Evolutionary conservation across 2,113 vertebrate genomes (phyloP).

Genomic region (Octodon degus): DNA sequence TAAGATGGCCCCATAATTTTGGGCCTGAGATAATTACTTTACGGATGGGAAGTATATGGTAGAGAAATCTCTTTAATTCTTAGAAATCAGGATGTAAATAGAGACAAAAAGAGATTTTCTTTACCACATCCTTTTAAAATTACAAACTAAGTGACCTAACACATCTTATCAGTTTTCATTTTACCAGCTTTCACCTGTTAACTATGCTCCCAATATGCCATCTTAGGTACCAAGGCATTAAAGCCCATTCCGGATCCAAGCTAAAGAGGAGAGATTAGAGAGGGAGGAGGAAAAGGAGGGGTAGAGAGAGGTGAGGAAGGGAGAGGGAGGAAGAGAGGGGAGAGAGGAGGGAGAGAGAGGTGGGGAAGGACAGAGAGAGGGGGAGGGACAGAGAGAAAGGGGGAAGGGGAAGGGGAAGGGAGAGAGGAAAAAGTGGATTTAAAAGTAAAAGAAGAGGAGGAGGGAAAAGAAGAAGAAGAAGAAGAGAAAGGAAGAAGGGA

Average conservation of each 20-base stretch:
- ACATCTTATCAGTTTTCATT: neutral
- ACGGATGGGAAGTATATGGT: neutral
- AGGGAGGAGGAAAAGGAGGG: too few species aligned
- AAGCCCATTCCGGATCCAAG: neutral
- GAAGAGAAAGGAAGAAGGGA: neutral
- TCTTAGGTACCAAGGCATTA: neutral
- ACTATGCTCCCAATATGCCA: neutral
- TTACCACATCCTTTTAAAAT: too few species aligned
- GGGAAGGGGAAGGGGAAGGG: accelerated
- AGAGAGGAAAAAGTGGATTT: neutral
- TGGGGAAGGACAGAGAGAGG: too few species aligned
- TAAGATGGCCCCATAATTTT: neutral
- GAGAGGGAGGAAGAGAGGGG: accelerated
- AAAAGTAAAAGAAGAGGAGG: neutral
- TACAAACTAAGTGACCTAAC: neutral
- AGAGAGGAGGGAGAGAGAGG: neutral
- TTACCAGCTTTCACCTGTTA: neutral
- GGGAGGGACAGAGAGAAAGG: neutral
- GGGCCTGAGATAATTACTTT: neutral
- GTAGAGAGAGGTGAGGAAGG: neutral
- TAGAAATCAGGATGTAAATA: neutral
- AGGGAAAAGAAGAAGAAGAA: neutral
- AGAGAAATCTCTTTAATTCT: neutral
- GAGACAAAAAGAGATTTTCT: too few species aligned
- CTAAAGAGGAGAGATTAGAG: too few species aligned